Evolutionary conservation across 2,113 vertebrate genomes (phyloP).

Genomic region (Heliornis fulica): DNA sequence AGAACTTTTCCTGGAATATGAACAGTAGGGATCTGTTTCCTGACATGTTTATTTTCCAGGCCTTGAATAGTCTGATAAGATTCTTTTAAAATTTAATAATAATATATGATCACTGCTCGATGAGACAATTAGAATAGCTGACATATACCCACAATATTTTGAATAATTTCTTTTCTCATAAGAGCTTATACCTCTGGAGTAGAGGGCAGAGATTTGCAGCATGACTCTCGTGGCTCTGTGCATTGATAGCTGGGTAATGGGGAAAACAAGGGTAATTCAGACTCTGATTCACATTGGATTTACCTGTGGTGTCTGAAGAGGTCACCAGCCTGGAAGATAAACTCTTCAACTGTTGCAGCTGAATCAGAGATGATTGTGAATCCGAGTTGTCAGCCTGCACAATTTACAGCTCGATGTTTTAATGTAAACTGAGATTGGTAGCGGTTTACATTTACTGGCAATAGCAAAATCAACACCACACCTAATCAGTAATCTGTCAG

Average conservation of each 20-base stretch:
- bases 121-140: neutral
- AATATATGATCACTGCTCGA: neutral
- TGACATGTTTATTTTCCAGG: neutral
- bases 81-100: neutral
- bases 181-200: neutral
- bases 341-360: neutral
- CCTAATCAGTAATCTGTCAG: neutral
- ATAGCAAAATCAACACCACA: neutral
- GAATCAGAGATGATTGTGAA: constrained; percentile 1
- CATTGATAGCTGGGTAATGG: neutral
- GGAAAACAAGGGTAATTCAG: neutral
- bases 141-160: neutral
- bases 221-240: neutral
- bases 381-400: neutral
- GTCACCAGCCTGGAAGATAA: neutral
- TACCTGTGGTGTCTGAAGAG: neutral
- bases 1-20: neutral
- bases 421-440: neutral
- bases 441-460: neutral
- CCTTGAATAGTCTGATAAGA: neutral
- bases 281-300: neutral
- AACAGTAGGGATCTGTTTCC: neutral
- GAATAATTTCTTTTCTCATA: neutral
- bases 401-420: neutral
- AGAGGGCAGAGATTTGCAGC: neutral